phyloP scores from a whole-genome alignment of 2,888 invertebrate genomes.

The Phyllotreta striolata region DNA sequence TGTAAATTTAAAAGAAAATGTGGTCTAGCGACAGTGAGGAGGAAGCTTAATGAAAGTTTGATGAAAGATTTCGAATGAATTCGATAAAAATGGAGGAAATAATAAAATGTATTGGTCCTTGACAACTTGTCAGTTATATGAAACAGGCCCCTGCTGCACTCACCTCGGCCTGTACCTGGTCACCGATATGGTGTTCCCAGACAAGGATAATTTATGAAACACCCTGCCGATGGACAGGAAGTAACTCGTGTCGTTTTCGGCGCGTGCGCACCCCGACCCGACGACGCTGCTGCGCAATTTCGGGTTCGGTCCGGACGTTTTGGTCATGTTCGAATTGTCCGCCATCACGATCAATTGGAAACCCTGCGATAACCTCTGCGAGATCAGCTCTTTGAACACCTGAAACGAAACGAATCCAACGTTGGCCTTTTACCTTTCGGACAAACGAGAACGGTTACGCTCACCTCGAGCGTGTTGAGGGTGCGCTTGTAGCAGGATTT shows the following conservation, averaged over 20 bases:
- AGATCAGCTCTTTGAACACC: conserved; percentile 91
- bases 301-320: conserved; percentile 41
- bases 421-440: not conserved
- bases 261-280: conserved; percentile 45
- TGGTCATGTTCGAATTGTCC: conserved; percentile 49
- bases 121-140: conserved; percentile 6
- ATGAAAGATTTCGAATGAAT: too few relatives aligned
- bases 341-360: conserved; percentile 80
- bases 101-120: too few relatives aligned
- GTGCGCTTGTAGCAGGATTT: conserved; percentile 85
- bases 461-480: conserved; percentile 79
- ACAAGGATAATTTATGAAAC: conserved; percentile 89
- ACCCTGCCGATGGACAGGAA: conserved; percentile 92
- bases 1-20: too few relatives aligned
- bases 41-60: too few relatives aligned
- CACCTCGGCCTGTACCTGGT: conserved; percentile 94
- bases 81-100: too few relatives aligned
- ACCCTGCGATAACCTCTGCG: conserved; percentile 93
- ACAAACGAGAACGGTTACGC: too few relatives aligned
- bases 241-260: conserved; percentile 73
- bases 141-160: conserved; percentile 28
- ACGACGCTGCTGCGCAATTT: conserved; percentile 47
- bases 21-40: too few relatives aligned
- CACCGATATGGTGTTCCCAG: conserved; percentile 90
- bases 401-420: not conserved